These are phyloP conservation scores for Drosophila rellima DNA, from an alignment of 2,888 invertebrate species.

Conservation along the genomic window DNA sequence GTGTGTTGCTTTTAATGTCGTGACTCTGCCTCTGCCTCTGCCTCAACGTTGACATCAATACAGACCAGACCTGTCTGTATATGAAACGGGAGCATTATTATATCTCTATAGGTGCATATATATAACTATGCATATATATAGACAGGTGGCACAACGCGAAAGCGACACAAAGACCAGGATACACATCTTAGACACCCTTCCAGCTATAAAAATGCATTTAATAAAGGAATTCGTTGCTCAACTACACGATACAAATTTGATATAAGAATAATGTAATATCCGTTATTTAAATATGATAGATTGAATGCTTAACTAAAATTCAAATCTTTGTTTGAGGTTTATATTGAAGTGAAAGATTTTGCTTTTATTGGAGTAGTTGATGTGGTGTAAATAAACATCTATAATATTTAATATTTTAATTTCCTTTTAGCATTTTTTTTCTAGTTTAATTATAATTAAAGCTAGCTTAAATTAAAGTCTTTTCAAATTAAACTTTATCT, in stretches of 20 bases:
- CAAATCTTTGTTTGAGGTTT: too few species aligned
- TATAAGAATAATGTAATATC: too few species aligned
- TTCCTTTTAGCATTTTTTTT: too few species aligned
- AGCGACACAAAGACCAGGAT: conserved; percentile 55
- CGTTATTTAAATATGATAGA: too few species aligned
- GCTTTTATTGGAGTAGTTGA: too few species aligned
- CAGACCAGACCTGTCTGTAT: conserved; percentile 9
- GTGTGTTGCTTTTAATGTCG: conserved; percentile 64
- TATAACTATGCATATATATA: too few species aligned
- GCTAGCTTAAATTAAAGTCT: neutral
- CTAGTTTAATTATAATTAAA: too few species aligned
- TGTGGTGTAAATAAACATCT: neutral
- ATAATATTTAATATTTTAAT: neutral
- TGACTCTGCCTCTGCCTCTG: conserved; percentile 12
- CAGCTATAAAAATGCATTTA: conserved; percentile 4
- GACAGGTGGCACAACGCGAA: conserved; percentile 27
- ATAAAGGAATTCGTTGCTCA: neutral
- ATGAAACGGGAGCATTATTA: conserved; percentile 39
- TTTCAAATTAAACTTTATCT: neutral
- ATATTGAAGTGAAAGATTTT: too few species aligned
- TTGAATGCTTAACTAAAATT: too few species aligned
- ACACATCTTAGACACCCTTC: conserved; percentile 26
- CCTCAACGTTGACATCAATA: conserved; percentile 19
- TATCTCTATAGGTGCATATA: conserved; percentile 32
- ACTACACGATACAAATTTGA: conserved; percentile 9